A percentile compares a stretch with the other conserved stretches of the same genome.
phyloP scores from a whole-genome alignment of 2,113 vertebrate genomes.

The Glaucomys volans region DNA sequence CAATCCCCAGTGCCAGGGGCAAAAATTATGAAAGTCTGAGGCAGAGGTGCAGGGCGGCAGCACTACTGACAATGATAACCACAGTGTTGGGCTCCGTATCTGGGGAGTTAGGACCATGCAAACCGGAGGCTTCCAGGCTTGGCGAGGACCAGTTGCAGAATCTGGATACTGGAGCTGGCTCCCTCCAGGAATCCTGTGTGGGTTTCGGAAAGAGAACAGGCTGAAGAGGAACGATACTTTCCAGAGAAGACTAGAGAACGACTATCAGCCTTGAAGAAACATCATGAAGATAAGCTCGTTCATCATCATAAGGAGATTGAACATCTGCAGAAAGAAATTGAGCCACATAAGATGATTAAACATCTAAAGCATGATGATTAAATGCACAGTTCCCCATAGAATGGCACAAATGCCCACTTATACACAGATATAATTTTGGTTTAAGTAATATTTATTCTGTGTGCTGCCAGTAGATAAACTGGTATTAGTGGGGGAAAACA shows the following conservation, averaged over 20 bases:
- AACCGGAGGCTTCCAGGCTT: no score
- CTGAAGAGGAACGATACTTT: no score
- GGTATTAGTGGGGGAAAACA: neutral
- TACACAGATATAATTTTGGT: neutral
- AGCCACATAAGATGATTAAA: constrained; percentile 94
- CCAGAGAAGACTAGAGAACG: constrained; percentile 91
- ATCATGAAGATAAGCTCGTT: constrained; percentile 93
- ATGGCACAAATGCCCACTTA: neutral
- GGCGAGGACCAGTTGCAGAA: no score
- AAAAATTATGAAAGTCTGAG: no score
- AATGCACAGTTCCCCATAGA: constrained; percentile 28
- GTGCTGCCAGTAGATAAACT: constrained; percentile 69
- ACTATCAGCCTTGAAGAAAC: constrained; percentile 89
- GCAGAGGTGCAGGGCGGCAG: no score
- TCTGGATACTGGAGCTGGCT: no score
- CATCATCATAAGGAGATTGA: constrained; percentile 95
- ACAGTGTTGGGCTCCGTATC: no score
- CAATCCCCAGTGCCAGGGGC: neutral
- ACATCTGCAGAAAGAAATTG: constrained; percentile 94
- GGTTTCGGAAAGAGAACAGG: no score
- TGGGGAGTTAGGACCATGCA: no score
- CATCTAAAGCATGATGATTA: constrained; percentile 89
- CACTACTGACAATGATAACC: no score
- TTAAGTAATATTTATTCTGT: constrained; percentile 59
- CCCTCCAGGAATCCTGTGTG: no score